Conservation (phyloP, 2,113 vertebrate species). For the Hippolais icterina region DNA sequence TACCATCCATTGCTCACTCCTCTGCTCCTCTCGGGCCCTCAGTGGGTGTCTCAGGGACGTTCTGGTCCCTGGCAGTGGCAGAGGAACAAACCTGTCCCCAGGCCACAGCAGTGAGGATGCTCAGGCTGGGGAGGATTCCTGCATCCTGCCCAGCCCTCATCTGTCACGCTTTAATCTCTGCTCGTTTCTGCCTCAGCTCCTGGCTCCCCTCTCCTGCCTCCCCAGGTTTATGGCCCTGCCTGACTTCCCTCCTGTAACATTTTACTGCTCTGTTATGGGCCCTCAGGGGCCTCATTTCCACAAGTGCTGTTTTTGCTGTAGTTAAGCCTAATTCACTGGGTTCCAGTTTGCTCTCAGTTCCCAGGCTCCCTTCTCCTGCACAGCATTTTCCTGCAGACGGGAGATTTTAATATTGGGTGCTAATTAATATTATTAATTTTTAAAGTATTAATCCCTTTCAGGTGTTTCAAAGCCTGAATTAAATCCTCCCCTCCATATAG, state of each 20-base stretch:
- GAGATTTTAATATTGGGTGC: neutral
- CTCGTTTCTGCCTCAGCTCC: conserved; percentile 44
- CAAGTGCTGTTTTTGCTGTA: conserved; percentile 60
- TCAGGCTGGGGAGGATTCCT: neutral
- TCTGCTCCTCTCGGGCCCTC: neutral
- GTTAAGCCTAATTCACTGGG: conserved; percentile 67
- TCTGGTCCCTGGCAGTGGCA: neutral
- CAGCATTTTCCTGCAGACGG: neutral
- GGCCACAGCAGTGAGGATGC: neutral
- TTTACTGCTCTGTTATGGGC: conserved; percentile 59
- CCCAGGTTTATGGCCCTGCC: conserved; percentile 57
- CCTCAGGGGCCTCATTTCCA: conserved; percentile 65
- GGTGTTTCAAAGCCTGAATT: neutral
- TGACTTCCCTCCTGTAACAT: conserved; percentile 62
- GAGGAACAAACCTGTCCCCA: neutral
- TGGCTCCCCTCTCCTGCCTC: conserved; percentile 39
- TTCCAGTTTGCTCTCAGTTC: conserved; percentile 30
- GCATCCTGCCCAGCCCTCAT: conserved; percentile 26
- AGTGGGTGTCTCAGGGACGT: neutral
- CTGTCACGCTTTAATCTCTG: conserved; percentile 18
- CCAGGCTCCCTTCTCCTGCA: neutral
- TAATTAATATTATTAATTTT: neutral
- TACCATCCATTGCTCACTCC: neutral
- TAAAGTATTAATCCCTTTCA: neutral
- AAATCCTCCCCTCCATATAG: neutral